Evolutionary conservation across 1,140 invertebrate species (phyloP), one percentile per base, ranked within the genome.

Genomic region (Galleria mellonella): DNA sequence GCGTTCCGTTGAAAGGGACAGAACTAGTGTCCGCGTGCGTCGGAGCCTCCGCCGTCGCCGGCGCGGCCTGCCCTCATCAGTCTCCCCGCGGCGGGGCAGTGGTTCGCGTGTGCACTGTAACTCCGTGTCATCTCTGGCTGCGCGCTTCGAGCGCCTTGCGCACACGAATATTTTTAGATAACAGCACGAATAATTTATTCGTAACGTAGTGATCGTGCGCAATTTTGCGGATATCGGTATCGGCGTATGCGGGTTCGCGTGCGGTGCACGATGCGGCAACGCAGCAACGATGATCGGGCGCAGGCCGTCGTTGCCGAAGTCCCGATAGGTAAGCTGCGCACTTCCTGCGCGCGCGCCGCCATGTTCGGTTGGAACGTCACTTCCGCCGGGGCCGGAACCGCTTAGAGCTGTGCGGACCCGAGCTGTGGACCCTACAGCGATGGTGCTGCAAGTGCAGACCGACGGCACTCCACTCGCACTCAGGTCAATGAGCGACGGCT

Each of bases 131-230:
- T 53, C 53, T 23, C 63, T 51, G 45, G 47, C 62, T 59, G 62
- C 68, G 64, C 49, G 58, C 60, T 62, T 59, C 68, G 72, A 58
- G 47, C 54, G 62, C 64, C 71, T 60, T 67, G 65, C 69, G 62
- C 72, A 69, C 57, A 77, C 75, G 74, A 82, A 84, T 84, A 84
- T 84, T 84, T 84, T 82, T 84, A 84, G 81, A 82, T 82, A 84
- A 79, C 70, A 76, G 72, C 70, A 65, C 72, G 69, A 79, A 79
- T 78, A 77, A 82, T 82, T 81, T 78, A 82, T 84, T 82, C 67
- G 67, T 66, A 67, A 81, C 70, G 66, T 66, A 68, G 72, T 74
- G 73, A 76, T 74, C 74, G 76, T 70, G 71, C 77, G 70, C 71
- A 77, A 67, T 75, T 77, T 74, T 70, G 64, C 69, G 67, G 61